Percentiles rank a stretch among this genome's conserved stretches.
These are phyloP conservation scores for Cloeon dipterum DNA, from an alignment of 2,888 invertebrate genomes.

Conservation along the genomic window DNA sequence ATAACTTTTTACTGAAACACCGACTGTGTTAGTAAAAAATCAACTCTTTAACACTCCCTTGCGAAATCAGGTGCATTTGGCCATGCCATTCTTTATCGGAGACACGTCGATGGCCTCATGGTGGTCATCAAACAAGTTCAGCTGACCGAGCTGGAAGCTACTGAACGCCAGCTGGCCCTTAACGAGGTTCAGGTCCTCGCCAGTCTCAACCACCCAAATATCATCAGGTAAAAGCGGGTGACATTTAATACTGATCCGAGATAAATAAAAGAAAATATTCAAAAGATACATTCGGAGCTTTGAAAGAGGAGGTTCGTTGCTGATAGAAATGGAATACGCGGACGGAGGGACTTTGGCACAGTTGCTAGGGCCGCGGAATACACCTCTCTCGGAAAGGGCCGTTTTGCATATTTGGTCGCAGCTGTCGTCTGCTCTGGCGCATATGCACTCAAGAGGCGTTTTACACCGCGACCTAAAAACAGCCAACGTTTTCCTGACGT, in stretches of 20 bases:
- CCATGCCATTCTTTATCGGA: constrained; percentile 39
- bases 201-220: constrained; percentile 46
- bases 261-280: neutral
- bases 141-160: constrained; percentile 36
- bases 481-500: constrained; percentile 46
- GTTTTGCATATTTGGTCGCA: constrained; percentile 38
- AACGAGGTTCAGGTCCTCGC: constrained; percentile 47
- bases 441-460: constrained; percentile 45
- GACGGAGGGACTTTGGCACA: constrained; percentile 49
- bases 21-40: no score
- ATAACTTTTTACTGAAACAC: no score
- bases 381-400: constrained; percentile 32
- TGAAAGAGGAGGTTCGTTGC: constrained; percentile 39
- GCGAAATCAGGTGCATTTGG: constrained; percentile 39
- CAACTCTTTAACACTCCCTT: no score
- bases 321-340: constrained; percentile 61
- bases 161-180: constrained; percentile 39
- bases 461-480: constrained; percentile 45
- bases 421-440: constrained; percentile 40
- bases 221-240: constrained; percentile 33
- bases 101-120: constrained; percentile 32
- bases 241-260: no score
- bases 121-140: constrained; percentile 56
- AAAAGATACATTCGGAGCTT: constrained; percentile 42
- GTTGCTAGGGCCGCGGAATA: constrained; percentile 27